A percentile compares a stretch with the other conserved stretches of the same genome.
These are phyloP conservation scores for Cirrhinus mrigala DNA, from an alignment of 2,797 vertebrate genomes.

Conservation along the genomic window DNA sequence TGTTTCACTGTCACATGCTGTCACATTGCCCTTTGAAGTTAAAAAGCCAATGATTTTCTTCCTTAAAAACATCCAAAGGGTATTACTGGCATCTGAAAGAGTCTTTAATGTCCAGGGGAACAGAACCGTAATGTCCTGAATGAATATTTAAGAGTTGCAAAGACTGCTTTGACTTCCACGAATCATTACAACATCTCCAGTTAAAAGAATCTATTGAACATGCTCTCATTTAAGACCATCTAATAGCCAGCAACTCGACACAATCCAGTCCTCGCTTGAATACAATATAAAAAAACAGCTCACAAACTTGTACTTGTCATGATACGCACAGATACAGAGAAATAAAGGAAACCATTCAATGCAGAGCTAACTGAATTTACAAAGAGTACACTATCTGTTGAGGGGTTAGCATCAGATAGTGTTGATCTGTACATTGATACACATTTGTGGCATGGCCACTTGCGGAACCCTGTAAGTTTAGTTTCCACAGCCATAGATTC, in stretches of 20 bases:
- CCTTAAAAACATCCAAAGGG: conserved; percentile 5
- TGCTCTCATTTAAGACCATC: conserved; percentile 47
- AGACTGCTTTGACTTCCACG: conserved; percentile 48
- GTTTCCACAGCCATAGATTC: conserved; percentile 41
- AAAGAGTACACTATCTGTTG: conserved; percentile 56
- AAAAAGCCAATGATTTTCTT: conserved; percentile 1
- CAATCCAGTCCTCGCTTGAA: conserved; percentile 52
- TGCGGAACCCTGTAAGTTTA: conserved; percentile 43
- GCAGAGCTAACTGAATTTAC: conserved; percentile 51
- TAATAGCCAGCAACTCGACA: conserved; percentile 52
- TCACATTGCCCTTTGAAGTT: conserved; percentile 15
- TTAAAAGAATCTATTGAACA: conserved; percentile 54
- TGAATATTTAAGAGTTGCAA: conserved; percentile 37
- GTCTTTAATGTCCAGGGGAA: conserved; percentile 11
- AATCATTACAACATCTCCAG: conserved; percentile 51
- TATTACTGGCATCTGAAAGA: conserved; percentile 15
- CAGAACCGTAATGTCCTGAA: conserved; percentile 34
- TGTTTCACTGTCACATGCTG: conserved; percentile 60
- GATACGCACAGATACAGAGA: conserved; percentile 58
- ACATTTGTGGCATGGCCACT: conserved; percentile 35
- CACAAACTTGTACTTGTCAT: conserved; percentile 53
- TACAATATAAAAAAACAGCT: conserved; percentile 53
- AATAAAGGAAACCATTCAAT: conserved; percentile 48
- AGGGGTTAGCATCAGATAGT: conserved; percentile 22
- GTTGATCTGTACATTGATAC: conserved; percentile 51